Conservation (phyloP, 1,140 invertebrate genomes). For the Drosophila seguyi region DNA sequence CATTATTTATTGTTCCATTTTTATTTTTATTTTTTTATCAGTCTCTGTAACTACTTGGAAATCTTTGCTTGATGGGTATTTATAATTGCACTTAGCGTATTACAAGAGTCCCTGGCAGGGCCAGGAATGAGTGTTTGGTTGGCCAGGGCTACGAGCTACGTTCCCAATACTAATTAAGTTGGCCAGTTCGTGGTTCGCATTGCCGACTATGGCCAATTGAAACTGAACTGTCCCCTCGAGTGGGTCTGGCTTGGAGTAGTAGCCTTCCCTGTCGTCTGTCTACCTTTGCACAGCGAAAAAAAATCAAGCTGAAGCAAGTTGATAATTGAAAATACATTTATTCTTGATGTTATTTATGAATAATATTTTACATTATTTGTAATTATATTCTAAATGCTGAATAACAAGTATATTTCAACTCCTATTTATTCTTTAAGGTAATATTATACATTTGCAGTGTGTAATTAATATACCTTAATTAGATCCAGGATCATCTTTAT, state of each 20-base stretch:
- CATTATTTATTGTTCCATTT: slow-evolving; percentile 50
- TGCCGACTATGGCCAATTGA: slow-evolving; percentile 39
- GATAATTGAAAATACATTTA: background rate
- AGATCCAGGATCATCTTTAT: slow-evolving; percentile 3
- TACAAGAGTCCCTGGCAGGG: slow-evolving; percentile 12
- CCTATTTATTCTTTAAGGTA: too few species aligned
- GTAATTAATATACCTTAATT: background rate
- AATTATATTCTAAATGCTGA: background rate
- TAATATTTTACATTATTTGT: too few species aligned
- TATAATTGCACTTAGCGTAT: slow-evolving; percentile 76
- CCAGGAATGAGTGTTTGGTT: background rate
- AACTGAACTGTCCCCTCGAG: slow-evolving; percentile 57
- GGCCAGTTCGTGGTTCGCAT: slow-evolving; percentile 50
- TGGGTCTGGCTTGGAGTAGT: slow-evolving; percentile 20
- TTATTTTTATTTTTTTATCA: slow-evolving; percentile 12
- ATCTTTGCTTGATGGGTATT: slow-evolving; percentile 65
- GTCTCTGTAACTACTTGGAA: slow-evolving; percentile 44
- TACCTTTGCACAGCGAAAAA: slow-evolving; percentile 4
- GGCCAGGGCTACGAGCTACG: slow-evolving; percentile 1
- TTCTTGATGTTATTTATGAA: background rate
- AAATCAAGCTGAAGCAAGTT: background rate
- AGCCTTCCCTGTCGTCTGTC: slow-evolving; percentile 4
- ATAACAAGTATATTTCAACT: too few species aligned
- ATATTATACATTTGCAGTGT: too few species aligned
- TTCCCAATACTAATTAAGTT: slow-evolving; percentile 74